These are phyloP conservation scores for Mesaphorura yosii DNA, from an alignment of 1,140 invertebrate genomes.

Conservation along the genomic window DNA sequence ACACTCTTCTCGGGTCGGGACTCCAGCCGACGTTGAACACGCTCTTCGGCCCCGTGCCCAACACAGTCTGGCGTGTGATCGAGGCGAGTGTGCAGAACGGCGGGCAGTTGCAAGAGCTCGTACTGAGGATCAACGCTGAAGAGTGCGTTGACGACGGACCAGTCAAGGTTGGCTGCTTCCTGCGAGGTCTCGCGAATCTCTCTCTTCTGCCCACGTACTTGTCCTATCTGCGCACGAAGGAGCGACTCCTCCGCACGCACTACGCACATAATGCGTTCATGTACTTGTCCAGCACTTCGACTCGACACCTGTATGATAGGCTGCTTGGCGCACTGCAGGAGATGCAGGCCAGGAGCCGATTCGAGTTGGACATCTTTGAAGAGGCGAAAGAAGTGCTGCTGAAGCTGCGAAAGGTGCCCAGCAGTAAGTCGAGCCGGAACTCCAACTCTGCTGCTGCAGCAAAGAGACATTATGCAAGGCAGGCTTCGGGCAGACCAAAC, in stretches of 20 bases:
- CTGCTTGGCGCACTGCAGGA: conserved; percentile 58
- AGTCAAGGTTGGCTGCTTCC: conserved; percentile 79
- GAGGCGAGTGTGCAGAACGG: conserved; percentile 79
- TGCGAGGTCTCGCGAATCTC: conserved; percentile 74
- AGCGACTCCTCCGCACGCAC: conserved; percentile 67
- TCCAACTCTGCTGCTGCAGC: too few relatives aligned
- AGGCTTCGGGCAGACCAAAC: too few relatives aligned
- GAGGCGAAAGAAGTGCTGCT: conserved; percentile 62
- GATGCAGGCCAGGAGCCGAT: conserved; percentile 59
- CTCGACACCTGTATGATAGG: conserved; percentile 54
- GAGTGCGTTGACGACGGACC: conserved; percentile 69
- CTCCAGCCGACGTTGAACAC: conserved; percentile 67
- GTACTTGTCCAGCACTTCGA: conserved; percentile 52
- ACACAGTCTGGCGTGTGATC: conserved; percentile 77
- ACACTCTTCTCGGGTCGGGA: conserved; percentile 68
- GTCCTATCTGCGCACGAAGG: conserved; percentile 64
- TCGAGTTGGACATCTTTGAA: conserved; percentile 63
- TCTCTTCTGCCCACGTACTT: conserved; percentile 73
- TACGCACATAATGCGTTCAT: conserved; percentile 60
- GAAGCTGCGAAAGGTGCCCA: too few relatives aligned
- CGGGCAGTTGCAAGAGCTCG: conserved; percentile 61
- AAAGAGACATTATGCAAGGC: too few relatives aligned
- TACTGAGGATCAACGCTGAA: conserved; percentile 71
- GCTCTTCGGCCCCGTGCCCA: conserved; percentile 70
- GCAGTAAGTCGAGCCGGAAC: too few relatives aligned